A percentile compares a stretch with the other conserved stretches of the same genome.
phyloP scores from a whole-genome alignment of 2,113 vertebrate species.

The Nothobranchius furzeri region DNA sequence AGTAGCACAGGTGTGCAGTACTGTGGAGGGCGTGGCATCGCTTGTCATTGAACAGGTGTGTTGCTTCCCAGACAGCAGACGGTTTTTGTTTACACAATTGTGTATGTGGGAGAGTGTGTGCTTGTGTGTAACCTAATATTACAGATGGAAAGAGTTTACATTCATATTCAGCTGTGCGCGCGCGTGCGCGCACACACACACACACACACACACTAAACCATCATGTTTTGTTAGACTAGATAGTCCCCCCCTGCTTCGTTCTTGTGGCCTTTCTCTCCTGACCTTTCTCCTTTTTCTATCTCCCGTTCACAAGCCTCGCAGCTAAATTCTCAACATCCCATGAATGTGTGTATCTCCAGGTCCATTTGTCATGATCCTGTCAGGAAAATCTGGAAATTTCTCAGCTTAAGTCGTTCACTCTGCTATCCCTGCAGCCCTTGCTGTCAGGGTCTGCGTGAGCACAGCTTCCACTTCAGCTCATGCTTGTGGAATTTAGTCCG shows the following conservation, averaged over 20 bases:
- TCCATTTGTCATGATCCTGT: too few relatives aligned
- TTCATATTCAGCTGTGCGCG: constrained; percentile 35
- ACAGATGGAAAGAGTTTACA: constrained; percentile 38
- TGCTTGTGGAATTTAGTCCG: constrained; percentile 23
- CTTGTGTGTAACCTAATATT: constrained; percentile 54
- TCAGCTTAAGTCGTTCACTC: too few relatives aligned
- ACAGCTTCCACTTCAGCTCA: neutral
- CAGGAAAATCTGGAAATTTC: too few relatives aligned
- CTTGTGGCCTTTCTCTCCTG: neutral
- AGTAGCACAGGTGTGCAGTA: constrained; percentile 76
- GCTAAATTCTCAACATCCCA: too few relatives aligned
- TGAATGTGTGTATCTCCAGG: too few relatives aligned
- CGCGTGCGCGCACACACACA: constrained; percentile 28
- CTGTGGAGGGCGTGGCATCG: constrained; percentile 71
- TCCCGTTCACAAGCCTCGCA: too few relatives aligned
- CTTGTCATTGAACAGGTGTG: constrained; percentile 76
- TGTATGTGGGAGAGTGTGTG: constrained; percentile 30
- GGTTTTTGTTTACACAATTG: constrained; percentile 50
- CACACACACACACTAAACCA: constrained; percentile 29
- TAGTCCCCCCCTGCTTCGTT: constrained; percentile 43
- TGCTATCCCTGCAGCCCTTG: too few relatives aligned
- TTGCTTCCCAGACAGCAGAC: constrained; percentile 71
- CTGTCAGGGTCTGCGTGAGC: too few relatives aligned
- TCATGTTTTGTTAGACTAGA: constrained; percentile 50
- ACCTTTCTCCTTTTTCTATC: constrained; percentile 1